These are phyloP conservation scores for Caenorhabditis panamensis DNA, from an alignment of 2,888 invertebrate species.

Conservation along the genomic window DNA sequence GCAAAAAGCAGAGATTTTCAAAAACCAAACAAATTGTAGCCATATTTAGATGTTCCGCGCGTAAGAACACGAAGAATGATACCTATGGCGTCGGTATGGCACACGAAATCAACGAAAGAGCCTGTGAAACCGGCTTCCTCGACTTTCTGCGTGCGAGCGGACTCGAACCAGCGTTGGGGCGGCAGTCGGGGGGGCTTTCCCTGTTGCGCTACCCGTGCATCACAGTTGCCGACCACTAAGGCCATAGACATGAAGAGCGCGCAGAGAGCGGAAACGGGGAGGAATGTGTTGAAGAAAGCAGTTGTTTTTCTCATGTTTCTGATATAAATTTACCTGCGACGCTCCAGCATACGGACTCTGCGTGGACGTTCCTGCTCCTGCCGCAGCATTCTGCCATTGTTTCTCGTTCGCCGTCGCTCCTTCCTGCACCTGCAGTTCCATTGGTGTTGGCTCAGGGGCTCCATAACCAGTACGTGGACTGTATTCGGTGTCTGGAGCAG, in stretches of 20 bases:
- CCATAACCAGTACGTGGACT: slow-evolving; percentile 61
- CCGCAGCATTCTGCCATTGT: slow-evolving; percentile 27
- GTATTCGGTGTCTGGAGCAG: slow-evolving; percentile 18
- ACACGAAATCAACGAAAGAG: slow-evolving; percentile 60
- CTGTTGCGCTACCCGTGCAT: slow-evolving; percentile 43
- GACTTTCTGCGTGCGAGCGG: slow-evolving; percentile 60
- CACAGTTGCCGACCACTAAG: background rate
- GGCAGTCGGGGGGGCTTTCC: slow-evolving; percentile 2
- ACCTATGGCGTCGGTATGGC: slow-evolving; percentile 60
- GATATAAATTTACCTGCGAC: slow-evolving; percentile 27
- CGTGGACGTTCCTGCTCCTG: background rate
- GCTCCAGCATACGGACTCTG: slow-evolving; percentile 15
- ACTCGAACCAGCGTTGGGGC: slow-evolving; percentile 10
- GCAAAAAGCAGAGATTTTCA: too few species aligned
- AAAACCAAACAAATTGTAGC: slow-evolving; percentile 42
- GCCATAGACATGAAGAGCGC: slow-evolving; percentile 9
- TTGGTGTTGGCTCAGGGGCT: slow-evolving; percentile 21
- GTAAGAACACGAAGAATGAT: slow-evolving; percentile 62
- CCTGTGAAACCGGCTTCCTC: slow-evolving; percentile 28
- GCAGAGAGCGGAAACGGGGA: too few species aligned
- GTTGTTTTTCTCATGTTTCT: too few species aligned
- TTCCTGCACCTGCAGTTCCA: slow-evolving; percentile 21
- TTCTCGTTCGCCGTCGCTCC: slow-evolving; percentile 45
- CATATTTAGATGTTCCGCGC: slow-evolving; percentile 62
- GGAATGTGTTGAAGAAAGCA: too few species aligned